A percentile compares a stretch with the other conserved stretches of the same genome.
Evolutionary conservation across 1,140 invertebrate genomes (phyloP).

Genomic region (Philopotamus ludificatus): DNA sequence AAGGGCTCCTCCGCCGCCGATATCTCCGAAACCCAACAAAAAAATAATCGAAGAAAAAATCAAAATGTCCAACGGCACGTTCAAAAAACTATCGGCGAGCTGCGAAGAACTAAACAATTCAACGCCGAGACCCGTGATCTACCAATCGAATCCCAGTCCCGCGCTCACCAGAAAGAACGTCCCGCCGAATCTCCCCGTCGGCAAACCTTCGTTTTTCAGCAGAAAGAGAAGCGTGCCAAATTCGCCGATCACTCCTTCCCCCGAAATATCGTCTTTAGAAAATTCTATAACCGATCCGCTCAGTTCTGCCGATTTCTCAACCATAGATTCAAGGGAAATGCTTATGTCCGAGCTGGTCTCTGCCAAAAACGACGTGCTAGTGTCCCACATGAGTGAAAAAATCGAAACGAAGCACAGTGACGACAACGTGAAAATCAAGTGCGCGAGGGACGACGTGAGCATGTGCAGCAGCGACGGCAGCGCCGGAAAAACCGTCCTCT

Average conservation of each 20-base stretch:
- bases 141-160: conserved; percentile 44
- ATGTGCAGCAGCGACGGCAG: conserved; percentile 34
- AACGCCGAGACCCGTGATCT: conserved; percentile 44
- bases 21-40: conserved; percentile 54
- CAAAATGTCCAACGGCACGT: conserved; percentile 44
- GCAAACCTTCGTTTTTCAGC: conserved; percentile 21
- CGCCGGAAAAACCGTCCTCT: conserved; percentile 35
- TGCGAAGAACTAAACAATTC: conserved; percentile 46
- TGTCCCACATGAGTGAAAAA: conserved; percentile 19
- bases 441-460: conserved; percentile 29
- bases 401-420: background rate
- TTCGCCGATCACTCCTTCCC: conserved; percentile 4
- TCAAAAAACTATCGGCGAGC: conserved; percentile 43
- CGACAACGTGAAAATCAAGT: conserved; percentile 14
- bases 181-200: conserved; percentile 31
- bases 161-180: conserved; percentile 29
- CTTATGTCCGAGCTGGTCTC: conserved; percentile 56
- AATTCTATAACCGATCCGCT: background rate
- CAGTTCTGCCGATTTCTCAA: background rate
- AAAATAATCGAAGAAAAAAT: conserved; percentile 51
- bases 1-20: conserved; percentile 55
- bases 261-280: background rate
- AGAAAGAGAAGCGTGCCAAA: conserved; percentile 25
- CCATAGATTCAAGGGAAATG: conserved; percentile 49
- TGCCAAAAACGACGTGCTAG: conserved; percentile 46